These are phyloP conservation scores for Idaea biselata DNA, from an alignment of 2,888 invertebrate genomes.

Conservation along the genomic window DNA sequence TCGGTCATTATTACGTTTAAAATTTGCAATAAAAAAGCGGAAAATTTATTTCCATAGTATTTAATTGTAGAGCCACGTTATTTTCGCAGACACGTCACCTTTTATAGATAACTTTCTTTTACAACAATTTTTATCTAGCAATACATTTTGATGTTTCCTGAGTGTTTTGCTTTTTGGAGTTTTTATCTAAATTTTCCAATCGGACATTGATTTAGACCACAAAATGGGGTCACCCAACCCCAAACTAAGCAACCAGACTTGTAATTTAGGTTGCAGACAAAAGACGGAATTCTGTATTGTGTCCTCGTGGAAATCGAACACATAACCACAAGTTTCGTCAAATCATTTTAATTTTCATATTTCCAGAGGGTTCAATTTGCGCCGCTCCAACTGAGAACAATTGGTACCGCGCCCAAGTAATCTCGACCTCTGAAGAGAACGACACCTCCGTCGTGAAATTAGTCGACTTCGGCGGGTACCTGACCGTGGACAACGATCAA, in stretches of 20 bases:
- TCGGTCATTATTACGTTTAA: neutral
- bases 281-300: too few species aligned
- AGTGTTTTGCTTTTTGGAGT: too few species aligned
- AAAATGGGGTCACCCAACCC: too few species aligned
- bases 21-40: neutral
- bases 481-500: constrained; percentile 86
- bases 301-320: too few species aligned
- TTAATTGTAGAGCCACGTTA: neutral
- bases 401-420: constrained; percentile 95
- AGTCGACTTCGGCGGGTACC: constrained; percentile 97
- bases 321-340: too few species aligned
- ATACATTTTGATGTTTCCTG: too few species aligned
- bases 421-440: constrained; percentile 84
- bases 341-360: too few species aligned
- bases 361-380: constrained; percentile 90
- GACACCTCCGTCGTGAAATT: constrained; percentile 91
- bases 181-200: too few species aligned
- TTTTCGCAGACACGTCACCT: neutral
- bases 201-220: too few species aligned
- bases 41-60: neutral
- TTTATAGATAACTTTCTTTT: neutral
- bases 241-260: too few species aligned
- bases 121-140: too few species aligned
- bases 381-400: constrained; percentile 90
- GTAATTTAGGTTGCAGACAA: too few species aligned